Conservation (phyloP, 2,113 vertebrate species). For the Capreolus pygargus region DNA sequence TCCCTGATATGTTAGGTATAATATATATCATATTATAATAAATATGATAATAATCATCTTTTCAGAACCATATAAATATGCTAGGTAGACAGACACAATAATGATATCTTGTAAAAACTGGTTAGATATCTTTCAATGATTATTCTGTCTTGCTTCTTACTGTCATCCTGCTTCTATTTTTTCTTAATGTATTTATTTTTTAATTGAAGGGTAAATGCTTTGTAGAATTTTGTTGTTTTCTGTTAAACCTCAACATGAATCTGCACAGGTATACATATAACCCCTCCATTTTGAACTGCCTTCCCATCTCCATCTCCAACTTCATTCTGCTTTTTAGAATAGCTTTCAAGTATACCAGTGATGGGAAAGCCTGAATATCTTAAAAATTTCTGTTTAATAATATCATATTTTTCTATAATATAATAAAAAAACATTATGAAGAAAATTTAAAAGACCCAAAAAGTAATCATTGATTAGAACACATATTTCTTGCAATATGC, state of each 20-base stretch:
- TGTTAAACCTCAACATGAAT: not conserved
- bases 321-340: not conserved
- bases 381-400: constrained; percentile 34
- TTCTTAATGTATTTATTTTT: not conserved
- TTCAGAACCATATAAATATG: not conserved
- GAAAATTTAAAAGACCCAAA: not conserved
- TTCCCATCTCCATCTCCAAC: not conserved
- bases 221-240: not conserved
- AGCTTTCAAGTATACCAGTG: constrained; percentile 8
- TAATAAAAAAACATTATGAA: constrained; percentile 16
- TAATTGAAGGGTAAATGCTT: not conserved
- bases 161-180: not conserved
- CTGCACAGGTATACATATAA: not conserved
- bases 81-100: not conserved
- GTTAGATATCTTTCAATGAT: constrained; percentile 20
- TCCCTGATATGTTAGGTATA: not conserved
- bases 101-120: not conserved
- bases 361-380: not conserved
- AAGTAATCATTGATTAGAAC: constrained; percentile 28
- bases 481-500: not conserved
- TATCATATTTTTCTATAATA: not conserved
- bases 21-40: not conserved
- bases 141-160: not conserved
- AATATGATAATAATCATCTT: not conserved
- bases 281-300: not conserved